Conservation (phyloP, 2,797 vertebrate species). For the Gila robusta region DNA sequence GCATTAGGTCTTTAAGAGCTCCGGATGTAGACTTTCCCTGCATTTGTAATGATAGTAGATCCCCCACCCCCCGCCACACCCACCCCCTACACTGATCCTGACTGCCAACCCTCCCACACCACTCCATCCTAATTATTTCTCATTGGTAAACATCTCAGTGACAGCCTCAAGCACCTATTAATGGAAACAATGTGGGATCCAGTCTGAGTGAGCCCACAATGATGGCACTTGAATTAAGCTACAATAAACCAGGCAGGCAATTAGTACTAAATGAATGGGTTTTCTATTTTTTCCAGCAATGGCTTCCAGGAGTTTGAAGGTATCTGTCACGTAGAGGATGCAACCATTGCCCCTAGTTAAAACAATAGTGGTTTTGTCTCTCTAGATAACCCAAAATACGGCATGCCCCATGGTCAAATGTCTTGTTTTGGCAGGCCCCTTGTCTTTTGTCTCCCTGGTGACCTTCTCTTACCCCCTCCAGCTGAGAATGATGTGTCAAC, state of each 20-base stretch:
- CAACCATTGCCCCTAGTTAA: conserved; percentile 13
- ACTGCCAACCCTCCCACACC: conserved; percentile 50
- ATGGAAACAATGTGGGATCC: conserved; percentile 70
- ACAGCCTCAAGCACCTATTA: conserved; percentile 74
- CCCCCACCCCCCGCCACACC: too few relatives aligned
- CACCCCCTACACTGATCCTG: conserved; percentile 3
- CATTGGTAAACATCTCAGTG: conserved; percentile 72
- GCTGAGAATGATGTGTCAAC: conserved; percentile 47
- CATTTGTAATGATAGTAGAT: conserved; percentile 43
- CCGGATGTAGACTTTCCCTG: conserved; percentile 37
- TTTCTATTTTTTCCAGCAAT: conserved; percentile 20
- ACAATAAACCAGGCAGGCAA: conserved; percentile 61
- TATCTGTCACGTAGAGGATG: conserved; percentile 27
- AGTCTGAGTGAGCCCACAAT: conserved; percentile 65
- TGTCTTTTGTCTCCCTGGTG: conserved; percentile 46
- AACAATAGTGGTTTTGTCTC: conserved; percentile 35
- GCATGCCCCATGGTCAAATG: conserved; percentile 9
- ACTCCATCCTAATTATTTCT: conserved; percentile 74
- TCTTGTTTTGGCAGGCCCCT: conserved; percentile 27
- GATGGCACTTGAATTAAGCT: conserved; percentile 69
- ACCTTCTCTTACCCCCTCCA: conserved; percentile 46
- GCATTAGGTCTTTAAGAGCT: conserved; percentile 45
- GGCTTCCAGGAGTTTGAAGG: conserved; percentile 35
- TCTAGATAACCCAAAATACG: conserved; percentile 30
- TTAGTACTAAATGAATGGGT: conserved; percentile 54